phyloP scores from a whole-genome alignment of 1,140 invertebrate genomes.

The Drosophila sechellia region DNA sequence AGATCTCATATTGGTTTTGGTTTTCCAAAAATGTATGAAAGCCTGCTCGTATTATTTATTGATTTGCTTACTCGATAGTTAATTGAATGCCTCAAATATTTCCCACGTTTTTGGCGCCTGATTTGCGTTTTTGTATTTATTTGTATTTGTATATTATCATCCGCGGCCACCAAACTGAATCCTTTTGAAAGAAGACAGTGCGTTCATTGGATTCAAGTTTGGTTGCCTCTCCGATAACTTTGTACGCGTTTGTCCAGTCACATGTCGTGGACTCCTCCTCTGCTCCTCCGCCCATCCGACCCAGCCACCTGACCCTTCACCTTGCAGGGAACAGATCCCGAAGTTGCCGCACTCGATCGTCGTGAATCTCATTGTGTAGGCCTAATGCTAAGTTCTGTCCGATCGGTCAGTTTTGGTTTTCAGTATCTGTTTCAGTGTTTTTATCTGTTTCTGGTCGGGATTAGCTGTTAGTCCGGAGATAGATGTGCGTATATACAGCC shows the following conservation, averaged over 20 bases:
- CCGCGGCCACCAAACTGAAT: slow-evolving; percentile 43
- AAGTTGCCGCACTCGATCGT: slow-evolving; percentile 12
- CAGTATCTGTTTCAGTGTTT: neutral
- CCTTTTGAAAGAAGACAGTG: slow-evolving; percentile 15
- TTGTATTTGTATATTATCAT: slow-evolving; percentile 75
- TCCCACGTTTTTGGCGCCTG: slow-evolving; percentile 24
- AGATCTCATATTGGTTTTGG: slow-evolving; percentile 7
- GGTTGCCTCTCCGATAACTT: slow-evolving; percentile 7
- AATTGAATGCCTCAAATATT: slow-evolving; percentile 27
- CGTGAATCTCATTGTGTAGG: slow-evolving; percentile 56
- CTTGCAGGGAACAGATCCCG: neutral
- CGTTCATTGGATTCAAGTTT: slow-evolving; percentile 4
- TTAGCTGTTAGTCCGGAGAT: slow-evolving; percentile 30
- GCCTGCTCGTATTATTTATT: slow-evolving; percentile 60
- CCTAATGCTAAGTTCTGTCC: slow-evolving; percentile 50
- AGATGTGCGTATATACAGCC: slow-evolving; percentile 77
- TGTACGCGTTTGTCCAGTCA: slow-evolving; percentile 1
- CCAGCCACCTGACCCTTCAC: neutral
- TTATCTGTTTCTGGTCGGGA: slow-evolving; percentile 15
- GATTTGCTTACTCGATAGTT: slow-evolving; percentile 30
- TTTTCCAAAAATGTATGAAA: slow-evolving; percentile 81
- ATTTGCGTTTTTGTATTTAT: slow-evolving; percentile 64
- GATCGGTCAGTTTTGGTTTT: slow-evolving; percentile 20
- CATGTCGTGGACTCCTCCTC: neutral
- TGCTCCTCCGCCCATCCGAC: neutral